phyloP scores from a whole-genome alignment of 1,140 invertebrate species.

The Uloborus diversus region DNA sequence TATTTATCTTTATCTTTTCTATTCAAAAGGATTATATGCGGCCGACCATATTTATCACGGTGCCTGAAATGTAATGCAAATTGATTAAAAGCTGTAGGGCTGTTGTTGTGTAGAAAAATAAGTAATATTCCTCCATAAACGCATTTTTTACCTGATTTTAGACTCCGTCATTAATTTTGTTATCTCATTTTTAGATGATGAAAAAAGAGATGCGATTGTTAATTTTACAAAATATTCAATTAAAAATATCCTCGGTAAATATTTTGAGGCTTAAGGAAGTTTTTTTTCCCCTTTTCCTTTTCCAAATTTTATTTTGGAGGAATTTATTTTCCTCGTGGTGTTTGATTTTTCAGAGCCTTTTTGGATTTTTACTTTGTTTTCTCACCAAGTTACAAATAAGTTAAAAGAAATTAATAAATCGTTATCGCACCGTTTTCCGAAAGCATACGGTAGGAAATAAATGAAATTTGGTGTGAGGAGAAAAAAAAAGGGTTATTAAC shows the following conservation, averaged over 20 bases:
- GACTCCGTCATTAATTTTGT: conserved; percentile 50
- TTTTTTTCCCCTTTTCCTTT: not conserved
- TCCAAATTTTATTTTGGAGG: not conserved
- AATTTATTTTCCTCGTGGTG: not conserved
- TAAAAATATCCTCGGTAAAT: conserved; percentile 43
- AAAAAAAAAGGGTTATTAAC: not conserved
- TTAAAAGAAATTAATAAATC: conserved; percentile 1
- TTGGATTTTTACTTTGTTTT: no score
- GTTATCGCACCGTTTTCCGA: not conserved
- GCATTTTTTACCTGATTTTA: conserved; percentile 30
- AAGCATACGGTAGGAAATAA: not conserved
- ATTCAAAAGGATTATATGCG: conserved; percentile 52
- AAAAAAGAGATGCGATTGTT: conserved; percentile 5
- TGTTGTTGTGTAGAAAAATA: conserved; percentile 45
- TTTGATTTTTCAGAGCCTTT: no score
- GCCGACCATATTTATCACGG: conserved; percentile 50
- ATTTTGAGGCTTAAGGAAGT: conserved; percentile 11
- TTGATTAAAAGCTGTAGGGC: conserved; percentile 49
- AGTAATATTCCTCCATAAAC: conserved; percentile 43
- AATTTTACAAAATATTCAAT: conserved; percentile 55
- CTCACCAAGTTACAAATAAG: not conserved
- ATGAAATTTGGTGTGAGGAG: not conserved
- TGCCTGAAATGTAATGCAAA: conserved; percentile 55
- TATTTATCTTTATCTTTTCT: conserved; percentile 55
- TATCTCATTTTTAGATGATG: conserved; percentile 38